phyloP scores from a whole-genome alignment of 2,888 invertebrate species.

The Euplexia lucipara region DNA sequence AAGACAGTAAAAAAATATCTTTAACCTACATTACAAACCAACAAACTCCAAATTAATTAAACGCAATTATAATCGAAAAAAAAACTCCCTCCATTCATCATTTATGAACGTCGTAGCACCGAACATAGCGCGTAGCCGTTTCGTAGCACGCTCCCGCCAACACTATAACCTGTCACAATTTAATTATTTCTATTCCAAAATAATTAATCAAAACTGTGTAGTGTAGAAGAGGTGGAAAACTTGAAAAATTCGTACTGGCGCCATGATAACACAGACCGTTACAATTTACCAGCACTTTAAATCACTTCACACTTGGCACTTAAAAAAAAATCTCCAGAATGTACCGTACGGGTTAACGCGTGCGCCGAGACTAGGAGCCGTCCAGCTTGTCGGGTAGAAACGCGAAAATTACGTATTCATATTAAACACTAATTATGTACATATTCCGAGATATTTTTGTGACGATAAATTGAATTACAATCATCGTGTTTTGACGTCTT shows the following conservation, averaged over 20 bases:
- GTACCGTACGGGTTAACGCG: constrained; percentile 80
- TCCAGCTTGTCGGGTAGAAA: constrained; percentile 62
- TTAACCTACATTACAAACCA: not conserved
- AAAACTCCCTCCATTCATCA: constrained; percentile 35
- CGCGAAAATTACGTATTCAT: constrained; percentile 81
- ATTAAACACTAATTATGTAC: constrained; percentile 84
- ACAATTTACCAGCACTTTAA: constrained; percentile 76
- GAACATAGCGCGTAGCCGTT: constrained; percentile 57
- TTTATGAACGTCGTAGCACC: constrained; percentile 64
- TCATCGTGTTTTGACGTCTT: constrained; percentile 62
- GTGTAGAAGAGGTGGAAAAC: constrained; percentile 70
- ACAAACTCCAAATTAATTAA: not conserved
- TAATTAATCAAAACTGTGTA: constrained; percentile 60
- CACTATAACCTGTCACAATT: constrained; percentile 63
- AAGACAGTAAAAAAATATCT: no score
- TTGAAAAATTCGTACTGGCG: constrained; percentile 78
- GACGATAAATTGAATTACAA: constrained; percentile 69
- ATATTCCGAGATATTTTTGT: constrained; percentile 76
- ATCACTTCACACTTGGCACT: constrained; percentile 84
- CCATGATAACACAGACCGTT: constrained; percentile 86
- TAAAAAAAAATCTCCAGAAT: constrained; percentile 75
- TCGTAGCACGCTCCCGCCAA: constrained; percentile 73
- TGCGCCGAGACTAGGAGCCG: constrained; percentile 78
- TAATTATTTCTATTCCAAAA: constrained; percentile 45
- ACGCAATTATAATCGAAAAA: not conserved